phyloP scores from a whole-genome alignment of 2,888 invertebrate genomes.

The Smittia sp. region DNA sequence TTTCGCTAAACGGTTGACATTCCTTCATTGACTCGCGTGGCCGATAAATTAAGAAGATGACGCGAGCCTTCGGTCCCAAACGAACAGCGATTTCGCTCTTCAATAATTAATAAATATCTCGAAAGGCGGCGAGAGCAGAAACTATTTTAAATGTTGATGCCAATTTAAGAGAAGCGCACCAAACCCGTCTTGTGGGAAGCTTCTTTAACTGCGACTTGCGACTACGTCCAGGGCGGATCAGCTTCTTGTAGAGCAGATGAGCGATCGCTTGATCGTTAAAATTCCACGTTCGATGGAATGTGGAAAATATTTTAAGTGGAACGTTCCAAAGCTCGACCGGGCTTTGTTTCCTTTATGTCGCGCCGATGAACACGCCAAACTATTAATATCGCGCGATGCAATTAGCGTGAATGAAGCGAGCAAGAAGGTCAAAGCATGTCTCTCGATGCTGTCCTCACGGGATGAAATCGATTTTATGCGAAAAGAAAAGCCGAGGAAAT shows the following conservation, averaged over 20 bases:
- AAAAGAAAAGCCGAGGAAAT: too few relatives aligned
- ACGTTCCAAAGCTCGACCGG: too few relatives aligned
- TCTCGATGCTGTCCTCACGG: too few relatives aligned
- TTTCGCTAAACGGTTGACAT: neutral
- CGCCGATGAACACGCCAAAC: too few relatives aligned
- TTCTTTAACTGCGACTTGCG: neutral
- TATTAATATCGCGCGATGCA: too few relatives aligned
- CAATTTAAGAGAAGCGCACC: neutral
- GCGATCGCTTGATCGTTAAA: neutral
- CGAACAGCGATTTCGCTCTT: neutral
- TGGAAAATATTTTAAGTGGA: slow-evolving; percentile 9
- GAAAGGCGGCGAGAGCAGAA: neutral
- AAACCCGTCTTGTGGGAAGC: neutral
- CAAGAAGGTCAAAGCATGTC: too few relatives aligned
- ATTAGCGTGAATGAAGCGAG: too few relatives aligned
- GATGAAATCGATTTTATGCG: too few relatives aligned
- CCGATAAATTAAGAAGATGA: too few relatives aligned
- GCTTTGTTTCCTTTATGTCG: neutral
- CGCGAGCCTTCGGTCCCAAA: neutral
- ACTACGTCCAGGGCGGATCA: neutral
- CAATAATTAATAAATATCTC: neutral
- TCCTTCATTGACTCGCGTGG: neutral
- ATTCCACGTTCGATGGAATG: neutral
- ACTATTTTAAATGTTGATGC: neutral
- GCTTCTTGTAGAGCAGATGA: neutral